Evolutionary conservation across 2,113 vertebrate genomes (phyloP).

Genomic region (Stigmatopora argus): DNA sequence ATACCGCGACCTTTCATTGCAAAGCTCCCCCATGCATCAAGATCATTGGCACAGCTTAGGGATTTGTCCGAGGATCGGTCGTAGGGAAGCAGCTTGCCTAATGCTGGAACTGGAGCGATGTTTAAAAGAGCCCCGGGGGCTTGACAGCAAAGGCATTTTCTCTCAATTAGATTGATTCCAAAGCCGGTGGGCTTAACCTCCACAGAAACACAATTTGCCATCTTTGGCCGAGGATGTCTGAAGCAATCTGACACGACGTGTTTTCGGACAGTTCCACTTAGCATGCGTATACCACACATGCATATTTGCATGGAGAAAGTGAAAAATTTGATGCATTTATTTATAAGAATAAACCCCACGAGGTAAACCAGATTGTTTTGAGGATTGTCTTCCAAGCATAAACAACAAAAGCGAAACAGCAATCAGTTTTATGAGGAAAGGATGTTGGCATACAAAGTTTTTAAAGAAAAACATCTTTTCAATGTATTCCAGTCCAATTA

Average conservation of each 20-base stretch:
- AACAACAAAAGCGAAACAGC: conserved; percentile 1
- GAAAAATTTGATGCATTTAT: conserved; percentile 11
- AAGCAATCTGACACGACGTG: conserved; percentile 31
- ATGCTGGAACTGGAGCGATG: conserved; percentile 45
- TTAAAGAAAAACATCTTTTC: not conserved
- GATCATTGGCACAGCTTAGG: conserved; percentile 49
- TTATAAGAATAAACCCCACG: not conserved
- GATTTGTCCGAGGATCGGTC: conserved; percentile 48
- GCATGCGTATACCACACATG: conserved; percentile 1
- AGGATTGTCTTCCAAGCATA: not conserved
- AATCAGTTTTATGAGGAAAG: not conserved
- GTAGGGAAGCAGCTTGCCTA: conserved; percentile 47
- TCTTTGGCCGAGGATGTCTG: conserved; percentile 42
- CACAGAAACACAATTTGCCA: conserved; percentile 46
- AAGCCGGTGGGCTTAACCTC: conserved; percentile 47
- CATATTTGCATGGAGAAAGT: conserved; percentile 16
- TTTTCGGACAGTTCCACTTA: conserved; percentile 10
- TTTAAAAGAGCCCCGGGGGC: conserved; percentile 44
- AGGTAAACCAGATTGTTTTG: not conserved
- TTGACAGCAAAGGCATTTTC: conserved; percentile 46
- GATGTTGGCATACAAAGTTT: not conserved
- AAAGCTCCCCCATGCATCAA: conserved; percentile 46
- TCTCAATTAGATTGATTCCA: conserved; percentile 59
- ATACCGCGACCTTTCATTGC: conserved; percentile 62
- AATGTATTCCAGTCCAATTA: not conserved